A percentile compares a stretch with the other conserved stretches of the same genome.
Evolutionary conservation across 2,888 invertebrate genomes (phyloP).

Genomic region (Hedychridium roseum): DNA sequence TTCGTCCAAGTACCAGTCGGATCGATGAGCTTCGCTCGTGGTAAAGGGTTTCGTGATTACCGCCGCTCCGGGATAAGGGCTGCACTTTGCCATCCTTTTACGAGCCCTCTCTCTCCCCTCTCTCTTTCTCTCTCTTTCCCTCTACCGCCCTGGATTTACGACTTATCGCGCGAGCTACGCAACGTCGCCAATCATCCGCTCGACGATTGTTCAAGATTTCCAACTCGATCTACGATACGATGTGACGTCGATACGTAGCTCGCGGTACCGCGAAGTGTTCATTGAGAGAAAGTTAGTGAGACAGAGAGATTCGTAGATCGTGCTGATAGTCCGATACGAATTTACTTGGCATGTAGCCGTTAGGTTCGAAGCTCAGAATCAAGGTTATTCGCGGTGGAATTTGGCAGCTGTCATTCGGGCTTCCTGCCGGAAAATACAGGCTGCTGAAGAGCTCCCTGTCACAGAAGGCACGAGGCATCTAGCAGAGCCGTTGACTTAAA

Average conservation of each 20-base stretch:
- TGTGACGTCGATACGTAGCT: too few relatives aligned
- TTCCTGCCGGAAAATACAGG: too few relatives aligned
- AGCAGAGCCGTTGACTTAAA: conserved; percentile 19
- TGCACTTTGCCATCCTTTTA: conserved; percentile 38
- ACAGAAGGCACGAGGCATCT: too few relatives aligned
- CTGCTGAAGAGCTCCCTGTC: conserved; percentile 2
- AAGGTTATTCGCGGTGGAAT: too few relatives aligned
- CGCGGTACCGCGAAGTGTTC: conserved; percentile 14
- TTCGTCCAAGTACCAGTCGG: conserved; percentile 31
- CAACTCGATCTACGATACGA: conserved; percentile 34
- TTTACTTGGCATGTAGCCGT: too few relatives aligned
- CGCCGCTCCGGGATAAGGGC: conserved; percentile 44
- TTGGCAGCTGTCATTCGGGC: too few relatives aligned
- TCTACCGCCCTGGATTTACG: conserved; percentile 53
- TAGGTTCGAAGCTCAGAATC: too few relatives aligned
- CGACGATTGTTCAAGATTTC: conserved; percentile 30
- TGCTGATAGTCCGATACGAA: too few relatives aligned
- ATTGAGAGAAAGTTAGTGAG: too few relatives aligned
- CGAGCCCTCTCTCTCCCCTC: conserved; percentile 39
- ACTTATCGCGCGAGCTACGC: conserved; percentile 49
- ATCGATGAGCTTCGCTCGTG: conserved; percentile 31
- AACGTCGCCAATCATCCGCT: conserved; percentile 33
- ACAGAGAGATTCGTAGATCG: too few relatives aligned
- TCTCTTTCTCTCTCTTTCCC: too few relatives aligned
- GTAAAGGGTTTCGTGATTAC: conserved; percentile 58